phyloP scores from a whole-genome alignment of 1,140 invertebrate genomes.

The Campoletis sonorensis region DNA sequence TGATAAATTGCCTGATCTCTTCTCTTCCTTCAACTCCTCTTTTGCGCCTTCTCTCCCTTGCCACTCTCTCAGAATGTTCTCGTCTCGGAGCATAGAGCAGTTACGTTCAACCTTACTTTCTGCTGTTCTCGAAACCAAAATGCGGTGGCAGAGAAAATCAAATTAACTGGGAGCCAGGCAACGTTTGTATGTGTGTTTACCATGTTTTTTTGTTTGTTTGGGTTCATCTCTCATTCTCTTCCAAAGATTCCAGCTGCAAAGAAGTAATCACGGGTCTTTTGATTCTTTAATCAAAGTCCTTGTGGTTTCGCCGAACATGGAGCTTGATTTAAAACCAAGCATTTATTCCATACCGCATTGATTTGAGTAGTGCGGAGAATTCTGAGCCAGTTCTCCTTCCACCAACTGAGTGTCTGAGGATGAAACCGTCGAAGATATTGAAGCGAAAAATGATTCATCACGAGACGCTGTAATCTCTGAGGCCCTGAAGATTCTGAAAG shows the following conservation, averaged over 20 bases:
- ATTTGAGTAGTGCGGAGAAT: too few relatives aligned
- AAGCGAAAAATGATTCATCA: background rate
- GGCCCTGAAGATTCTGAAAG: background rate
- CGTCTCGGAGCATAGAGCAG: constrained; percentile 62
- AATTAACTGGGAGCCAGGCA: constrained; percentile 65
- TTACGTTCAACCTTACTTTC: constrained; percentile 65
- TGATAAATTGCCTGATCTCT: constrained; percentile 74
- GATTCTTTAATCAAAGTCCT: background rate
- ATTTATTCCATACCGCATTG: too few relatives aligned
- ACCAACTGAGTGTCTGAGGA: too few relatives aligned
- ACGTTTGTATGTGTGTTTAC: constrained; percentile 31
- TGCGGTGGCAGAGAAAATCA: constrained; percentile 64
- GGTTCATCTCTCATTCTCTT: constrained; percentile 2
- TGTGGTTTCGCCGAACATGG: background rate
- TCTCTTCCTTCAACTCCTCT: constrained; percentile 55
- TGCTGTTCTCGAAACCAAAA: constrained; percentile 63
- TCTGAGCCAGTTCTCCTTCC: too few relatives aligned
- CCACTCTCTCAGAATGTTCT: background rate
- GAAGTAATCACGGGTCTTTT: background rate
- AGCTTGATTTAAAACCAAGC: too few relatives aligned
- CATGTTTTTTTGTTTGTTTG: background rate
- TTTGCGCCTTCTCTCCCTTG: background rate
- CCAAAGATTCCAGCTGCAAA: background rate
- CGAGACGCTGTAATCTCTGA: background rate
- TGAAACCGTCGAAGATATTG: too few relatives aligned